These are phyloP conservation scores for Saccostrea echinata DNA, from an alignment of 1,140 invertebrate species.

Conservation along the genomic window DNA sequence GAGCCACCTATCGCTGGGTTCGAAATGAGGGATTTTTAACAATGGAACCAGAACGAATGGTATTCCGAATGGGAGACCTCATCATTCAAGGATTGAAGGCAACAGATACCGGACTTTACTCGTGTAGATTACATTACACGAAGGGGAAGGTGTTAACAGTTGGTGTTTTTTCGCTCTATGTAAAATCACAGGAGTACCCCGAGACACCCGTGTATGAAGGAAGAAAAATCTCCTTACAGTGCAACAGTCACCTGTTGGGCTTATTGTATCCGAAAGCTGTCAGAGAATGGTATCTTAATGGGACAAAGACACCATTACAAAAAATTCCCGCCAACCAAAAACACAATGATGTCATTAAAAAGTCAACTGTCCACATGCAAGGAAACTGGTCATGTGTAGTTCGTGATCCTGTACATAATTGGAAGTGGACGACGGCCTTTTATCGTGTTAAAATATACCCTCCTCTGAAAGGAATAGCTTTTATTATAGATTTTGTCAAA, in stretches of 20 bases:
- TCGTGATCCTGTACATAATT: background rate
- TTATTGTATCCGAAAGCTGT: background rate
- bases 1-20: slow-evolving; percentile 36
- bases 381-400: slow-evolving; percentile 36
- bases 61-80: slow-evolving; percentile 42
- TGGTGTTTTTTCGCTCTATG: background rate
- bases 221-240: background rate
- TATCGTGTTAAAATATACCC: background rate
- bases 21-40: slow-evolving; percentile 19
- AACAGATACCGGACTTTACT: slow-evolving; percentile 35
- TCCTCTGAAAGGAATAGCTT: background rate
- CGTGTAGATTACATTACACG: slow-evolving; percentile 36
- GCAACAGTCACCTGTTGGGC: background rate
- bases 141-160: slow-evolving; percentile 12
- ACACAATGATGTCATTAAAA: background rate
- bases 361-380: background rate
- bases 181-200: background rate
- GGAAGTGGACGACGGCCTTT: slow-evolving; percentile 6
- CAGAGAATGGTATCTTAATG: background rate
- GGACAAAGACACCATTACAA: background rate
- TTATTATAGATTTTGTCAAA: background rate
- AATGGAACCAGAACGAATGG: slow-evolving; percentile 43
- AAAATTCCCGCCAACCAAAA: background rate
- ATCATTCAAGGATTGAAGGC: slow-evolving; percentile 38
- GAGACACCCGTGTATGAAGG: background rate